phyloP scores from a whole-genome alignment of 2,113 vertebrate species.

The Eulemur macaco region DNA sequence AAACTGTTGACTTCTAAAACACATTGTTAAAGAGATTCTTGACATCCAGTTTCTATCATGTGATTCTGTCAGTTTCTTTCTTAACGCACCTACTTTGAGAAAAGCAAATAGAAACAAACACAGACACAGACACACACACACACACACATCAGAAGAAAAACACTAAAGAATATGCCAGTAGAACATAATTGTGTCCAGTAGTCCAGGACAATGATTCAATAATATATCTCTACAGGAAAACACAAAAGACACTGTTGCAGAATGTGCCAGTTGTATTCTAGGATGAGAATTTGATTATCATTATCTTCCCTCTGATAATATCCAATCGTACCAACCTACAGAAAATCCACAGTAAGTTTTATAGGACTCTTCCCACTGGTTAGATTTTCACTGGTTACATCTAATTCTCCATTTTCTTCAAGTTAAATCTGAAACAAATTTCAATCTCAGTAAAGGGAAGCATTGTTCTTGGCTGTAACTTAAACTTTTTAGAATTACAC shows the following conservation, averaged over 20 bases:
- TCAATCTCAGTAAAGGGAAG: neutral
- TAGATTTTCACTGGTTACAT: neutral
- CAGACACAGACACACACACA: neutral
- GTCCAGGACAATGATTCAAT: neutral
- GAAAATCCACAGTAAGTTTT: neutral
- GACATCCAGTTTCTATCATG: neutral
- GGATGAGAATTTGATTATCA: neutral
- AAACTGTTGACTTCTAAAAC: conserved; percentile 75
- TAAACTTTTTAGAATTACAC: conserved; percentile 13
- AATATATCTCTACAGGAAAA: neutral
- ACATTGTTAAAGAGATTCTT: conserved; percentile 72
- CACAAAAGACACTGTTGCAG: neutral
- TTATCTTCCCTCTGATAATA: neutral
- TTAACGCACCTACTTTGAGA: neutral
- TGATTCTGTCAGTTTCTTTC: conserved; percentile 51
- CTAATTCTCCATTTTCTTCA: neutral
- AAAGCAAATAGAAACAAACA: neutral
- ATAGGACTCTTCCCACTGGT: neutral
- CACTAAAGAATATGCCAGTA: neutral
- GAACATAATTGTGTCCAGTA: neutral
- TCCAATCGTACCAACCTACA: neutral
- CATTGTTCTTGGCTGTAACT: neutral
- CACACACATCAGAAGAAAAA: neutral
- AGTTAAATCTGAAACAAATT: neutral
- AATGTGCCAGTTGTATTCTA: neutral